Base-by-base conservation (phyloP, 2,888 invertebrate species). In the Aphodius granarius region DNA sequence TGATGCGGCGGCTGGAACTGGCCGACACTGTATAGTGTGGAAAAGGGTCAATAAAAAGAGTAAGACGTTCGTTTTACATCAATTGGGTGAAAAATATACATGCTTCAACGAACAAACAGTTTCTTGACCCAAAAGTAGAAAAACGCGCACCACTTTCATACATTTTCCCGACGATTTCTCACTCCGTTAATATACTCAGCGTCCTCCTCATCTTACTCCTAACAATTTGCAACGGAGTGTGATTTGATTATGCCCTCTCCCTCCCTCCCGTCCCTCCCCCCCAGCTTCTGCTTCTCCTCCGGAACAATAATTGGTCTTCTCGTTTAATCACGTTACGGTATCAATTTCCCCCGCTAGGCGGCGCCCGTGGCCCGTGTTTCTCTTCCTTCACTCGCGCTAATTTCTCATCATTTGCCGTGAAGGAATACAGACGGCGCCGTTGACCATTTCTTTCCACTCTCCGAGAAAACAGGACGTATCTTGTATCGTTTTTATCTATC, bases 181-280 rank as follows among this genome's bases (percentile, higher is more conserved):
- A 6, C n/a, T 21, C 22, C 20, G 78, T 78, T 78, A 78, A 80
- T 79, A 79, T 78, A 80, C 78, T 81, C 81, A 81, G 79, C 81
- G 81, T 79, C 78, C 78, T 78, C 79, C 79, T 78, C 81, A 81
- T 80, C 81, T 81, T 79, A 79, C 81, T 81, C 80, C 79, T 79
- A 83, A 82, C 82, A 83, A 83, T 83, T 82, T 82, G 83, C 81
- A 83, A 83, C 81, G 79, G 83, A 83, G 82, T 81, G 81, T 82
- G 81, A 83, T 83, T 83, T 80, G 81, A 83, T 83, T 83, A 83
- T 81, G 81, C 81, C 81, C 80, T 82, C 81, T 77, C 73, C 66
- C 74, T 75, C 15, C 23, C 19, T 20, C 68, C 68, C 16, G 21
- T 20, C 68, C 19, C 17, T 66, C 66, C 22, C 68, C 68, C 16